Conservation (phyloP, 2,888 invertebrate species). For the Andrena bicolor region DNA sequence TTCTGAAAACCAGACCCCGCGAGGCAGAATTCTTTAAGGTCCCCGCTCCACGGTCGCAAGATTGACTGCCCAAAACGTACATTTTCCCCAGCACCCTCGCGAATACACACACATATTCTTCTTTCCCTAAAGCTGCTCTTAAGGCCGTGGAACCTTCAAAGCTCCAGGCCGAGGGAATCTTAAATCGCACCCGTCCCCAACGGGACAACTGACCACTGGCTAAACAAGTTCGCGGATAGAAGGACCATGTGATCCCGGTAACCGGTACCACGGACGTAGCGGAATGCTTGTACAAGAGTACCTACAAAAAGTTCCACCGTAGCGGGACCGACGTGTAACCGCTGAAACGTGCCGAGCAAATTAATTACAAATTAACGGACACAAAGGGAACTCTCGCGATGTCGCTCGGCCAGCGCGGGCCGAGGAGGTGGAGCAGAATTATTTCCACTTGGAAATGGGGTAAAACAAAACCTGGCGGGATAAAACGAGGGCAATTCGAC, state of each 20-base stretch:
- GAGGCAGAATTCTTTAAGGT: too few relatives aligned
- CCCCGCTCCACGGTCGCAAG: too few relatives aligned
- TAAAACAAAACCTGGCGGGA: slow-evolving; percentile 9
- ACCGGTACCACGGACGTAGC: not conserved
- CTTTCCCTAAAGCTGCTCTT: too few relatives aligned
- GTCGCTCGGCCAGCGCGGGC: not conserved
- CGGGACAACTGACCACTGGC: too few relatives aligned
- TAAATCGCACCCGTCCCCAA: too few relatives aligned
- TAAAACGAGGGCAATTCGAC: slow-evolving; percentile 42
- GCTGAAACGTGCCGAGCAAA: slow-evolving; percentile 14
- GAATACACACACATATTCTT: too few relatives aligned
- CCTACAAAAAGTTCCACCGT: slow-evolving; percentile 5
- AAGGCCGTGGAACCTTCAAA: too few relatives aligned
- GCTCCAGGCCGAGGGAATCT: too few relatives aligned
- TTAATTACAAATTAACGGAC: slow-evolving; percentile 51
- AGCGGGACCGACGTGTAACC: slow-evolving; percentile 22
- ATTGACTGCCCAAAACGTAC: too few relatives aligned
- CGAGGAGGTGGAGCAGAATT: slow-evolving; percentile 3
- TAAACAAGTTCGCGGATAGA: too few relatives aligned
- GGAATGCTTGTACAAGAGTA: not conserved
- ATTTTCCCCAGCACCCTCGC: too few relatives aligned
- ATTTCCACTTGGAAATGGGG: slow-evolving; percentile 15
- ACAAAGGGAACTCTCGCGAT: not conserved
- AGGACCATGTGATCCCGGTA: not conserved
- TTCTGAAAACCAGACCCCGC: too few relatives aligned